Evolutionary conservation across 2,888 invertebrate species (phyloP).

Genomic region (Argyra leucocephala): DNA sequence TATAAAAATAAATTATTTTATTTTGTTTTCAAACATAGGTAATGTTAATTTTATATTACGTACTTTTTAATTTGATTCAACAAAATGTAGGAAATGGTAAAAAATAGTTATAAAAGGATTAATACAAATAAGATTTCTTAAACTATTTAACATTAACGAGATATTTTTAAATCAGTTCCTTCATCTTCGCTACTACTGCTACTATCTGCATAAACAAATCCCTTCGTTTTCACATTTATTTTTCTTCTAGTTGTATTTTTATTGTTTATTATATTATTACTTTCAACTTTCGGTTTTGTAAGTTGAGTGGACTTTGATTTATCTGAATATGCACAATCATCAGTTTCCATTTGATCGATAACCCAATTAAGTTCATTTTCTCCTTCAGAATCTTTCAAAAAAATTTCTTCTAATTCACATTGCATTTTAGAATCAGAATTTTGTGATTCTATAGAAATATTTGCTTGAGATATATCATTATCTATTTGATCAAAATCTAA

Average conservation of each 20-base stretch:
- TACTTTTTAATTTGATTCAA: too few species aligned
- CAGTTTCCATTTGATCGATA: background rate
- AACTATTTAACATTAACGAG: background rate
- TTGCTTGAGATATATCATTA: constrained; percentile 1
- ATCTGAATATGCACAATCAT: too few species aligned
- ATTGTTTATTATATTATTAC: background rate
- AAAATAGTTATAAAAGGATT: too few species aligned
- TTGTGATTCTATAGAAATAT: background rate
- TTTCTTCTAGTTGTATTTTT: background rate
- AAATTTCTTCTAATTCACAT: background rate
- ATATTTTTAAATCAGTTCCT: background rate
- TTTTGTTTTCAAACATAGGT: too few species aligned
- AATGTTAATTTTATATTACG: too few species aligned
- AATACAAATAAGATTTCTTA: too few species aligned
- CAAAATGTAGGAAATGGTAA: too few species aligned
- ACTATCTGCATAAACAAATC: background rate
- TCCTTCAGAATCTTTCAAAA: background rate
- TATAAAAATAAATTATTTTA: too few species aligned
- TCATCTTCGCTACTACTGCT: background rate
- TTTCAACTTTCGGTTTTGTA: background rate
- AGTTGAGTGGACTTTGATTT: too few species aligned
- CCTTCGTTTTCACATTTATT: background rate
- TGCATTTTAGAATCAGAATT: background rate
- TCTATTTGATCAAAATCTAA: constrained; percentile 17
- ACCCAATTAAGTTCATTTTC: background rate